phyloP scores from a whole-genome alignment of 92 coral and sea anemone species.

The Epizoanthus fatuus region DNA sequence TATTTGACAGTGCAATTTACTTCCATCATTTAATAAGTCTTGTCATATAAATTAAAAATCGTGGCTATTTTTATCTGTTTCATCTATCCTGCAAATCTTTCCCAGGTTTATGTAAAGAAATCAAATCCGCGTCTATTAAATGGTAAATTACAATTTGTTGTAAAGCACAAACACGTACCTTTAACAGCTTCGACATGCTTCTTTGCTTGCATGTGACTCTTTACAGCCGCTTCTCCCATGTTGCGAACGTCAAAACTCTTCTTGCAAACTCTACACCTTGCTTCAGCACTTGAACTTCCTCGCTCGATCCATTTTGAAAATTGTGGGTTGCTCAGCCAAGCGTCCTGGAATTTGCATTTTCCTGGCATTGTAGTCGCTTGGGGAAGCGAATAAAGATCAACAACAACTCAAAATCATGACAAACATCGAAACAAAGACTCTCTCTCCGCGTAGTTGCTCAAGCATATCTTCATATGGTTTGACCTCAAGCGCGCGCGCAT shows the following conservation, averaged over 20 bases:
- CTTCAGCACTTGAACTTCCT: slow-evolving; percentile 39
- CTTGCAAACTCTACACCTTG: slow-evolving; percentile 32
- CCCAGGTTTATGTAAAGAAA: slow-evolving; percentile 2
- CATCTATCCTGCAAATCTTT: slow-evolving; percentile 16
- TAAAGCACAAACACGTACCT: slow-evolving; percentile 39
- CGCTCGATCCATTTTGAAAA: slow-evolving; percentile 35
- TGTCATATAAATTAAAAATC: neutral
- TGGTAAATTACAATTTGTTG: slow-evolving; percentile 42
- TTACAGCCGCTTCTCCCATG: slow-evolving; percentile 59
- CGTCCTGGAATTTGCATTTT: slow-evolving; percentile 27
- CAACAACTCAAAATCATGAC: no score
- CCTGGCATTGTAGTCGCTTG: slow-evolving; percentile 24
- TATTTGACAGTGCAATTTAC: no score
- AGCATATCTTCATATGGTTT: no score
- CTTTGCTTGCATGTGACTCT: slow-evolving; percentile 61
- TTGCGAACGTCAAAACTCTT: slow-evolving; percentile 38
- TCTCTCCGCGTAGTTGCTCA: no score
- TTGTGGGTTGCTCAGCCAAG: slow-evolving; percentile 20
- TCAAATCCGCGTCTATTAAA: slow-evolving; percentile 16
- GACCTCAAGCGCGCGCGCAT: no score
- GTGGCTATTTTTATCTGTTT: neutral
- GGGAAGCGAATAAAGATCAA: neutral
- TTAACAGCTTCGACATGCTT: slow-evolving; percentile 53
- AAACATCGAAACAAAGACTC: no score
- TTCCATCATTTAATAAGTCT: no score